phyloP scores from a whole-genome alignment of 1,140 invertebrate species.

The Euwallacea similis region DNA sequence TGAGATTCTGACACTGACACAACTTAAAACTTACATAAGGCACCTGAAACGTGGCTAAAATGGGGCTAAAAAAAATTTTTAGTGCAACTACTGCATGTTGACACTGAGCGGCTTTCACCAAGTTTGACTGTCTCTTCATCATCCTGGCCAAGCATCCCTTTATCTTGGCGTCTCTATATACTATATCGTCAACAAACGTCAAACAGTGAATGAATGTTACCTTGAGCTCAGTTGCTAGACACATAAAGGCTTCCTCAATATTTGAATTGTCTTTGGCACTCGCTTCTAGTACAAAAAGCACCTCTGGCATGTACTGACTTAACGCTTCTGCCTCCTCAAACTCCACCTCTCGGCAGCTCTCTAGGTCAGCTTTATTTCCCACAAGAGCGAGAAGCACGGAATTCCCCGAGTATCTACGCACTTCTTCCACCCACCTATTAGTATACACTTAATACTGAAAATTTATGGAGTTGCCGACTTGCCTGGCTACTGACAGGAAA shows the following conservation, averaged over 20 bases:
- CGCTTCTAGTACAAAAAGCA: constrained; percentile 84
- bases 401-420: constrained; percentile 83
- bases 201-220: constrained; percentile 55
- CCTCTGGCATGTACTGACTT: constrained; percentile 81
- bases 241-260: constrained; percentile 88
- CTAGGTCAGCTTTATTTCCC: constrained; percentile 90
- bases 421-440: constrained; percentile 88
- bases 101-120: constrained; percentile 57
- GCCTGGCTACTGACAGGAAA: constrained; percentile 79
- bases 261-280: constrained; percentile 94
- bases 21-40: neutral
- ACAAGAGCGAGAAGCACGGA: constrained; percentile 88
- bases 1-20: no score
- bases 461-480: constrained; percentile 3
- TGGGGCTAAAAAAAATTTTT: constrained; percentile 39
- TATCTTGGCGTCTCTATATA: constrained; percentile 67
- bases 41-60: neutral
- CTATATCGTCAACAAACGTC: constrained; percentile 57
- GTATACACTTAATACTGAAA: constrained; percentile 1
- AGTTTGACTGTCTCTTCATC: constrained; percentile 64
- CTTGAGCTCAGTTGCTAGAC: constrained; percentile 84
- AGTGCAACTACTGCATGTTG: constrained; percentile 50
- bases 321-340: constrained; percentile 80
- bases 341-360: constrained; percentile 78
- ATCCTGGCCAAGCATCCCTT: constrained; percentile 60